Percentiles rank a stretch among this genome's conserved stretches.
Evolutionary conservation across 2,888 invertebrate genomes (phyloP).

Genomic region (Machimus rusticus): DNA sequence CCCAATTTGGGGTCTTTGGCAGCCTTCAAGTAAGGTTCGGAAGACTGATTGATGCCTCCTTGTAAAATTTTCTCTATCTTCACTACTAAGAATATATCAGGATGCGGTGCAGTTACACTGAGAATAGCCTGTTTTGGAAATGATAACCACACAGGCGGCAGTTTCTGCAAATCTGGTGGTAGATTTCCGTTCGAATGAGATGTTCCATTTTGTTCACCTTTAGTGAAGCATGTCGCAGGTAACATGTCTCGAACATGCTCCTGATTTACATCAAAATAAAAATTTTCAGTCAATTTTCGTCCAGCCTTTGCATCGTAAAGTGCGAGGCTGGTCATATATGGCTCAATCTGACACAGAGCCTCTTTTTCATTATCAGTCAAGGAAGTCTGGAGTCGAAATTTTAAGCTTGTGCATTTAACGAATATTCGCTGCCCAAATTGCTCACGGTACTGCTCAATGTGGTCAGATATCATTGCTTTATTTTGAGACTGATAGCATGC

Average conservation of each 20-base stretch:
- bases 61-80: slow-evolving; percentile 94
- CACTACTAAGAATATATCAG: slow-evolving; percentile 91
- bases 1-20: slow-evolving; percentile 81
- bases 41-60: slow-evolving; percentile 82
- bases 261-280: slow-evolving; percentile 87
- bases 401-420: slow-evolving; percentile 82
- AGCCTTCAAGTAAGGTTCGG: slow-evolving; percentile 86
- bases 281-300: slow-evolving; percentile 91
- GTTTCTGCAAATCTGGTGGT: slow-evolving; percentile 69
- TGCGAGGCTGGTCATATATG: slow-evolving; percentile 89
- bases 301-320: slow-evolving; percentile 89
- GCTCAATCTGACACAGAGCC: slow-evolving; percentile 79
- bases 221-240: slow-evolving; percentile 50
- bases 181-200: slow-evolving; percentile 49
- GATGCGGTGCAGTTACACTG: slow-evolving; percentile 86
- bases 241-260: slow-evolving; percentile 71
- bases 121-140: slow-evolving; percentile 78
- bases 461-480: slow-evolving; percentile 63
- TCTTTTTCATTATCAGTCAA: slow-evolving; percentile 76
- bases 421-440: slow-evolving; percentile 87
- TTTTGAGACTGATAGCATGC: slow-evolving; percentile 68
- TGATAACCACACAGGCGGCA: slow-evolving; percentile 79
- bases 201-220: slow-evolving; percentile 48
- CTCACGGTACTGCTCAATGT: slow-evolving; percentile 81
- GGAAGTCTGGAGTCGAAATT: slow-evolving; percentile 83